Conservation (phyloP, 2,113 vertebrate species). For the Pleuronectes platessa region DNA sequence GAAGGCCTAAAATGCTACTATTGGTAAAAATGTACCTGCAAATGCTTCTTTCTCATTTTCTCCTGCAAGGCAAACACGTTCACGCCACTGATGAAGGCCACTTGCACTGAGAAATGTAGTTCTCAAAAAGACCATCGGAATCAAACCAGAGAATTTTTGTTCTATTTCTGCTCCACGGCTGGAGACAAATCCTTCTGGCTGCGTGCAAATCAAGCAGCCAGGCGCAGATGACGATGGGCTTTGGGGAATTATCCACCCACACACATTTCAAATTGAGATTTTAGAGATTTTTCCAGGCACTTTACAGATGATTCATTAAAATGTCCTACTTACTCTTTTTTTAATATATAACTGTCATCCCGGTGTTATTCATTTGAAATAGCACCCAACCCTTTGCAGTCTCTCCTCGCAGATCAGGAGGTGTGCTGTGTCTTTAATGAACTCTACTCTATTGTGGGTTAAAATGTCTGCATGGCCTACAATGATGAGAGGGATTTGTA, state of each 20-base stretch:
- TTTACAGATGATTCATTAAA: conserved; percentile 58
- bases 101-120: not conserved
- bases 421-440: not conserved
- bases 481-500: not conserved
- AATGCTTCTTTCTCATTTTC: not conserved
- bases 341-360: conserved; percentile 9
- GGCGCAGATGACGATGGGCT: conserved; percentile 67
- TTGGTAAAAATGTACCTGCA: not conserved
- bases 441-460: not conserved
- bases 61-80: not conserved
- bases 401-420: conserved; percentile 6
- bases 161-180: conserved; percentile 55
- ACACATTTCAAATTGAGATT: conserved; percentile 69
- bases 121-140: not conserved
- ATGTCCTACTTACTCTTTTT: conserved; percentile 41
- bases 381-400: not conserved
- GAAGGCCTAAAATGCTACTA: not conserved
- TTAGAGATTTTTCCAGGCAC: conserved; percentile 58
- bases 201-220: conserved; percentile 58
- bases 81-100: not conserved
- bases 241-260: conserved; percentile 73
- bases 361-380: conserved; percentile 25
- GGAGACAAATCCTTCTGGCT: conserved; percentile 62
- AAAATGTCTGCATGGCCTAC: not conserved
- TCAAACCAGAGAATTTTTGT: conserved; percentile 21